These are phyloP conservation scores for Drosophila sordidula DNA, from an alignment of 2,888 invertebrate genomes.

Conservation along the genomic window DNA sequence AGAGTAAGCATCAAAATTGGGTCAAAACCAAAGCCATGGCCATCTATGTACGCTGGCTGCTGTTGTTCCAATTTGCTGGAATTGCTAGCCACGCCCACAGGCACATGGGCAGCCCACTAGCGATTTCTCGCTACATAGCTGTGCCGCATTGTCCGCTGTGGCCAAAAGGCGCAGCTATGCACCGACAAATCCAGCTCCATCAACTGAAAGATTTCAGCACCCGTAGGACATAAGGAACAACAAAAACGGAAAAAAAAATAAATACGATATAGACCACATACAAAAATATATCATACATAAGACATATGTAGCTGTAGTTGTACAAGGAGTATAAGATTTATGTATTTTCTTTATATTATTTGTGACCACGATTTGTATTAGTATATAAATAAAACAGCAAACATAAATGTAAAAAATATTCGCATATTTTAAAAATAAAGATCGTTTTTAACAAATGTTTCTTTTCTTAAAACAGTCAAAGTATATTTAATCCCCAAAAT, in stretches of 20 bases:
- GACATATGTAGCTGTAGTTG: slow-evolving; percentile 44
- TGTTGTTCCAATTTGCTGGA: slow-evolving; percentile 1
- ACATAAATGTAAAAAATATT: slow-evolving; percentile 33
- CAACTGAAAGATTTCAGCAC: slow-evolving; percentile 23
- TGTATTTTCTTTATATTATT: slow-evolving; percentile 41
- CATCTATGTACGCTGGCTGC: slow-evolving; percentile 20
- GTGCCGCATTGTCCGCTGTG: not conserved
- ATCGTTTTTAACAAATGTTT: slow-evolving; percentile 23
- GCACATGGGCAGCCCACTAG: slow-evolving; percentile 8
- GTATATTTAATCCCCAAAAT: too few species aligned
- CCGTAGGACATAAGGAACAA: slow-evolving; percentile 32
- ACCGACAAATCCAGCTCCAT: slow-evolving; percentile 41
- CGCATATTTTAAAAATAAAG: slow-evolving; percentile 54
- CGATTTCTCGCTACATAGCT: slow-evolving; percentile 51
- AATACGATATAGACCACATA: slow-evolving; percentile 5
- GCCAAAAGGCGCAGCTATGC: slow-evolving; percentile 21
- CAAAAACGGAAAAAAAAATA: not conserved
- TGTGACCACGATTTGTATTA: slow-evolving; percentile 35
- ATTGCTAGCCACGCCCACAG: slow-evolving; percentile 9
- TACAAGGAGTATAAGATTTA: slow-evolving; percentile 28
- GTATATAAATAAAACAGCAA: slow-evolving; percentile 26
- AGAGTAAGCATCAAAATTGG: slow-evolving; percentile 34
- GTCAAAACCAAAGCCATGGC: slow-evolving; percentile 16
- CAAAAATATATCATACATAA: slow-evolving; percentile 28
- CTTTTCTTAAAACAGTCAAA: not conserved